Evolutionary conservation across 64 coral and sea anemone genomes (phyloP).

Genomic region (Pocillopora damicornis): DNA sequence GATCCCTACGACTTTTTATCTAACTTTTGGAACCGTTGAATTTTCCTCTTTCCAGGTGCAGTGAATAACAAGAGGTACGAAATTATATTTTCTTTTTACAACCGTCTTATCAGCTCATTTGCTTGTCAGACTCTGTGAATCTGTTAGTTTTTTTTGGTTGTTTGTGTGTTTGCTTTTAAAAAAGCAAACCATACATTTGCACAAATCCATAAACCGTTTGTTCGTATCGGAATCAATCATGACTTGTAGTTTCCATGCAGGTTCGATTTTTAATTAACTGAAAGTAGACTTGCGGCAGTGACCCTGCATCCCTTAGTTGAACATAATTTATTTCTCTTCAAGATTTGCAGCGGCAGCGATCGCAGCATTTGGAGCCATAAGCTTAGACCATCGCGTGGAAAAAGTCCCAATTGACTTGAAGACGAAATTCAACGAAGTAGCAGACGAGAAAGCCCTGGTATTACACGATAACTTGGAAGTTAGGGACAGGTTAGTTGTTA

Average conservation of each 20-base stretch:
- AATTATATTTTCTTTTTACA: neutral
- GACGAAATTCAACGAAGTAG: constrained; percentile 76
- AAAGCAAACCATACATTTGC: too few species aligned
- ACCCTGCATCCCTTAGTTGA: neutral
- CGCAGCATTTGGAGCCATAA: constrained; percentile 81
- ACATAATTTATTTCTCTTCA: neutral
- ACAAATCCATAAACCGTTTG: too few species aligned
- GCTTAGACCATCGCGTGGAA: constrained; percentile 60
- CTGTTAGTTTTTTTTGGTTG: neutral
- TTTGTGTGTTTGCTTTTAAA: neutral
- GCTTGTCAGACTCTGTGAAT: too few species aligned
- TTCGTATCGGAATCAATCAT: too few species aligned
- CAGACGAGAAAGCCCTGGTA: constrained; percentile 79
- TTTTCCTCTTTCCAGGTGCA: constrained; percentile 50
- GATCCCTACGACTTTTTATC: too few species aligned
- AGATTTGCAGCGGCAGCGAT: constrained; percentile 80
- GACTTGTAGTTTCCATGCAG: too few species aligned
- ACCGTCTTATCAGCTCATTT: neutral
- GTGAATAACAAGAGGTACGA: constrained; percentile 67
- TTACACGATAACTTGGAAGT: constrained; percentile 90
- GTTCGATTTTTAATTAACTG: neutral
- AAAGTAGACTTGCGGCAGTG: neutral
- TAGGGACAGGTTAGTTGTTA: constrained; percentile 62
- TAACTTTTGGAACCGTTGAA: neutral
- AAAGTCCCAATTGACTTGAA: constrained; percentile 74